phyloP scores from a whole-genome alignment of 2,888 invertebrate genomes.

The Odontocerum albicorne region DNA sequence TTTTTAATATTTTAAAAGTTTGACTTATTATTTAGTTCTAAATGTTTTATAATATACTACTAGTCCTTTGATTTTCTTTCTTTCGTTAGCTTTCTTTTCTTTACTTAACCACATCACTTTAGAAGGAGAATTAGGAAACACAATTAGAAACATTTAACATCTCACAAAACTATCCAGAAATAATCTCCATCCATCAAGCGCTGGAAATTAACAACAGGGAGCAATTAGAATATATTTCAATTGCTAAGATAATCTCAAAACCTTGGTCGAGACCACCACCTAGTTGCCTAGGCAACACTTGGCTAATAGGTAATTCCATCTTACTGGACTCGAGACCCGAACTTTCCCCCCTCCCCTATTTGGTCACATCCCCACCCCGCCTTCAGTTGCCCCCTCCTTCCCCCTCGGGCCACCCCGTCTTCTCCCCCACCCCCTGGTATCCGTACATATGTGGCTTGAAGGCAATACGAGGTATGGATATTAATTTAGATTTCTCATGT shows the following conservation, averaged over 20 bases:
- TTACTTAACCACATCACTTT: too few relatives aligned
- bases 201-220: constrained; percentile 9
- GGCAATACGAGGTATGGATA: constrained; percentile 35
- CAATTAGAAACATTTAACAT: too few relatives aligned
- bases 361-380: constrained; percentile 5
- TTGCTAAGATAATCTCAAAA: constrained; percentile 25
- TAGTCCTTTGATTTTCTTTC: too few relatives aligned
- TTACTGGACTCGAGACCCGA: constrained; percentile 34
- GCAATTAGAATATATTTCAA: constrained; percentile 27
- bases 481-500: constrained; percentile 36
- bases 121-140: too few relatives aligned
- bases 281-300: constrained; percentile 34
- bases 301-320: constrained; percentile 36
- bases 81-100: too few relatives aligned
- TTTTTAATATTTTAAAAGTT: too few relatives aligned
- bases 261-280: constrained; percentile 23
- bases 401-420: constrained; percentile 6
- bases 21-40: too few relatives aligned
- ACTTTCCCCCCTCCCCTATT: constrained; percentile 25
- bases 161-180: too few relatives aligned
- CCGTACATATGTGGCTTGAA: constrained; percentile 25
- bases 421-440: constrained; percentile 5
- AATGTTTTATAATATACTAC: too few relatives aligned
- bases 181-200: neutral
- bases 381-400: neutral